A percentile compares a stretch with the other conserved stretches of the same genome.
Evolutionary conservation across 2,113 vertebrate species (phyloP).

Genomic region (Mugil cephalus): DNA sequence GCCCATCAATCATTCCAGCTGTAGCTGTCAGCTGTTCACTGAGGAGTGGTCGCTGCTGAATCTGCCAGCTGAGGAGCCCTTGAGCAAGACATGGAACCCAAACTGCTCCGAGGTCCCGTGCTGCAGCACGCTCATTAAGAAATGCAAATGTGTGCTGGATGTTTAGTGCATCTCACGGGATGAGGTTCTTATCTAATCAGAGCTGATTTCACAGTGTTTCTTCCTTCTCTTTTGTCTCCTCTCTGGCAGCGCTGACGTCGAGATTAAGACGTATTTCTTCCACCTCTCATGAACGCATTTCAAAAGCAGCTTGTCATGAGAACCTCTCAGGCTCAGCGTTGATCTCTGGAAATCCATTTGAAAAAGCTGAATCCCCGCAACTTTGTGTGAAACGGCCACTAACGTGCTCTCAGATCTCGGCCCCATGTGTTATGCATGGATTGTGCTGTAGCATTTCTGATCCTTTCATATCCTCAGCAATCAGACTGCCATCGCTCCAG

Average conservation of each 20-base stretch:
- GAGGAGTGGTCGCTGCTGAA: constrained; percentile 11
- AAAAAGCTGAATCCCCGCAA: constrained; percentile 33
- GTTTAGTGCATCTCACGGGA: constrained; percentile 25
- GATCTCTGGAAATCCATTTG: constrained; percentile 46
- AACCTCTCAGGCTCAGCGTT: background rate
- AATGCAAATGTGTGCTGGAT: constrained; percentile 37
- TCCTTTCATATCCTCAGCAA: constrained; percentile 50
- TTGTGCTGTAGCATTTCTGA: constrained; percentile 48
- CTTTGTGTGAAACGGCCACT: constrained; percentile 53
- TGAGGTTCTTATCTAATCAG: constrained; percentile 36
- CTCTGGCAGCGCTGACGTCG: too few relatives aligned
- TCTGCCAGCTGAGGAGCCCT: constrained; percentile 36
- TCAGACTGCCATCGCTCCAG: constrained; percentile 20
- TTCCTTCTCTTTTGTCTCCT: too few relatives aligned
- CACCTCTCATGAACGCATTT: background rate
- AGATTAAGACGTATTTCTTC: background rate
- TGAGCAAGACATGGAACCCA: constrained; percentile 36
- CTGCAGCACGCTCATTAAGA: constrained; percentile 51
- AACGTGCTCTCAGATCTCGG: constrained; percentile 45
- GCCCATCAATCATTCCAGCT: constrained; percentile 6
- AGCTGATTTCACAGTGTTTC: constrained; percentile 15
- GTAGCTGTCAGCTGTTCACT: constrained; percentile 6
- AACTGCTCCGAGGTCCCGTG: constrained; percentile 20
- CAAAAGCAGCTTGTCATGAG: background rate
- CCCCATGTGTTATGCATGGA: constrained; percentile 46